Evolutionary conservation across 1,140 invertebrate genomes (phyloP).

Genomic region (Varroa destructor): DNA sequence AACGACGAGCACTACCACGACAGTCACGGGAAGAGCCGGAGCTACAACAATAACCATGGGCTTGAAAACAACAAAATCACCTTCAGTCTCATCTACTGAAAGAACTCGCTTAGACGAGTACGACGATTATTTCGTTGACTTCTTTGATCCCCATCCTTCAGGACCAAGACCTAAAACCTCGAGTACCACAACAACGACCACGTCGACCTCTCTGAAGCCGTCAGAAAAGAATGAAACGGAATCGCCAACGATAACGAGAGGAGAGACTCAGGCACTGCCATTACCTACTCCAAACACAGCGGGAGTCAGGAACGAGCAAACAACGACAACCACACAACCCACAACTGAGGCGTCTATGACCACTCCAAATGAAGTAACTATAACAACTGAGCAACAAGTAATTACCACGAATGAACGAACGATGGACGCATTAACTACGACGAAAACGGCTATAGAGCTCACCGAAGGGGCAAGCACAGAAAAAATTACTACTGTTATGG

Average conservation of each 20-base stretch:
- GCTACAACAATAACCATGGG: too few relatives aligned
- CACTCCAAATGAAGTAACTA: not conserved
- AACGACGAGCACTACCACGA: too few relatives aligned
- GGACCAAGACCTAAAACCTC: not conserved
- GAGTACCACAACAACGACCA: slow-evolving; percentile 1
- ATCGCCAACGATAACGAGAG: not conserved
- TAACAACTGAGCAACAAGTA: not conserved
- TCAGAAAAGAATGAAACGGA: not conserved
- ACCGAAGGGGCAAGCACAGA: not conserved
- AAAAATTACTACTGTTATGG: slow-evolving; percentile 1
- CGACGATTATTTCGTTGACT: too few relatives aligned
- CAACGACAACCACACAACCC: not conserved
- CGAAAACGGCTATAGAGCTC: not conserved
- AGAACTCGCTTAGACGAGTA: too few relatives aligned
- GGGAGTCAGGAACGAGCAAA: not conserved
- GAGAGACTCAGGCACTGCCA: not conserved
- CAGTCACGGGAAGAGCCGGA: too few relatives aligned
- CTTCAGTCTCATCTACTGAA: not conserved
- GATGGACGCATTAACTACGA: not conserved
- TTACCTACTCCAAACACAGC: not conserved
- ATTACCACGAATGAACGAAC: not conserved
- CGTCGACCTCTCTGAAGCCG: not conserved
- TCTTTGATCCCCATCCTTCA: too few relatives aligned
- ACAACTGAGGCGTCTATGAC: not conserved
- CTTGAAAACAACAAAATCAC: not conserved